Evolutionary conservation across 2,113 vertebrate species (phyloP), one percentile per base, ranked within the genome.

Genomic region (Tychaedon coryphoeus): DNA sequence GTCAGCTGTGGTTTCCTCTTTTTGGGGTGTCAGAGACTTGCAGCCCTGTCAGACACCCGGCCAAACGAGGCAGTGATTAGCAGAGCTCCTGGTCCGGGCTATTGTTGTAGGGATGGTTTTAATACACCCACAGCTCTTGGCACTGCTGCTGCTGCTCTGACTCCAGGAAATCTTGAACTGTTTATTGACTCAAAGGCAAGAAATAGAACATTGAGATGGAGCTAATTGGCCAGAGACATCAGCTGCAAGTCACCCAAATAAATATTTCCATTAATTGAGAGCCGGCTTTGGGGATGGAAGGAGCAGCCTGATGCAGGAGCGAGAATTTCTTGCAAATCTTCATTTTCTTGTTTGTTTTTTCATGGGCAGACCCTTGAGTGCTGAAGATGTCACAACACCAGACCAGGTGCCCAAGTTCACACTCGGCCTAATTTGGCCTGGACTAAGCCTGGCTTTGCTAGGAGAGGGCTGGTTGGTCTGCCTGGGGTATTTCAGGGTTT

Each of bases 101-200:
- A 96, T 97, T 97, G 96, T 97, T 97, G 88, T 92, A 97, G 95
- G 97, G 86, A 97, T 98, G 98, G 96, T 97, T 98, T 98, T 97
- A 96, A 98, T 98, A 94, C 97, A 97, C 94, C 94, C 93, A 88
- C 95, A 88, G 93, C 62, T 97, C 97, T 97, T 97, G 97, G 97
- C 97, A 94, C 94, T 23, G 50, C 7, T 8, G 29, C 87, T 93
- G 88, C 38, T 82, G 90, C 97, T 97, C 95, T 80, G 92, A 96
- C 95, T 98, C 97, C 95, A 97, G 97, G 97, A 98, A 98, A 97
- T 97, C 97, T 97, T 94, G 93, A 93, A 92, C 93, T 98, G 96
- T 97, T 98, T 97, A 98, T 97, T 97, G 96, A 97, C 91, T 96
- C 94, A 93, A 88, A 76, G 95, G 86, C 96, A 97, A 97, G 96